phyloP scores from a whole-genome alignment of 1,140 invertebrate genomes.

The Harlomillsia oculata region DNA sequence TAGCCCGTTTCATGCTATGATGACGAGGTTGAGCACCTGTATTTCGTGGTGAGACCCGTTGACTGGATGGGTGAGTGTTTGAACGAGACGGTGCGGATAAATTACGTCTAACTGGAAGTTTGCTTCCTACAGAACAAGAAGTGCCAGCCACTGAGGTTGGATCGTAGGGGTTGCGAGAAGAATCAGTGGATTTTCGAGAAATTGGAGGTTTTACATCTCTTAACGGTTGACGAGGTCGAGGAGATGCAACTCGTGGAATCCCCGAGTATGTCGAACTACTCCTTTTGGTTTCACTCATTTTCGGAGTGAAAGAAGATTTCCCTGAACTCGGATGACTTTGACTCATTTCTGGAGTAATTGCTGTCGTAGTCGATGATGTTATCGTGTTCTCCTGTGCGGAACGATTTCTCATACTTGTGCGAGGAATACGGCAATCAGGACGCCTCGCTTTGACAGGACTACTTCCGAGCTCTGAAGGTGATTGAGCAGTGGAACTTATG shows the following conservation, averaged over 20 bases:
- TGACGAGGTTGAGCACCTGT: neutral
- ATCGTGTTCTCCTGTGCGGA: neutral
- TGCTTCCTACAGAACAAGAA: neutral
- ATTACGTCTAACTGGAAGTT: constrained; percentile 7
- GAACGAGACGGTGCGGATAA: neutral
- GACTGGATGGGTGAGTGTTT: constrained; percentile 1
- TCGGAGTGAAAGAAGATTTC: constrained; percentile 11
- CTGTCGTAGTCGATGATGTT: neutral
- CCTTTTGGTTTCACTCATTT: neutral
- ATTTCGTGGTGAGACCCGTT: neutral
- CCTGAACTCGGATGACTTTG: constrained; percentile 9
- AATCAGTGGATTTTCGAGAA: neutral
- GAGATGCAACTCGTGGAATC: constrained; percentile 25
- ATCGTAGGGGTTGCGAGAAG: neutral
- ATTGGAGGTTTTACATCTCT: neutral
- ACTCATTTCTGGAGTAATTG: constrained; percentile 4
- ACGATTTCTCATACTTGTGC: neutral
- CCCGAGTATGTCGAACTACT: constrained; percentile 17
- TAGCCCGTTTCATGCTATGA: neutral
- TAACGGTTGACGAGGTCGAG: constrained; percentile 1
- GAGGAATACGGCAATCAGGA: constrained; percentile 21
- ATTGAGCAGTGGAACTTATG: too few relatives aligned
- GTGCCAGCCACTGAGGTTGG: neutral
- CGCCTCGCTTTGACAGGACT: too few relatives aligned
- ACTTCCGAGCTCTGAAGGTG: too few relatives aligned